These are phyloP conservation scores for Tipula unca DNA, from an alignment of 2,888 invertebrate species.

Conservation along the genomic window DNA sequence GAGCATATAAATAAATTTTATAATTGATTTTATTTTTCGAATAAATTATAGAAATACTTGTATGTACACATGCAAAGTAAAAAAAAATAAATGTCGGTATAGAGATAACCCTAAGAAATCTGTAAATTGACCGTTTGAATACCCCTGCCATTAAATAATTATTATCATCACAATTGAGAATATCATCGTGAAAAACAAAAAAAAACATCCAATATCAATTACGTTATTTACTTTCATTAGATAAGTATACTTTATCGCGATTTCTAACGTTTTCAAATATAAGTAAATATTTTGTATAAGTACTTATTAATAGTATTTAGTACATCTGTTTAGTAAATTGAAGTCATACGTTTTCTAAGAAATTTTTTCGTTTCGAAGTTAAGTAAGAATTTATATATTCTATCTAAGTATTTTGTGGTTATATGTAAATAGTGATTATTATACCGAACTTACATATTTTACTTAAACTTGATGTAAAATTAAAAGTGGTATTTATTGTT, in stretches of 20 bases:
- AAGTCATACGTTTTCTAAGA: background rate
- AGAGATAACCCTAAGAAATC: background rate
- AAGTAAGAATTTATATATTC: background rate
- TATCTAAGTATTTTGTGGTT: background rate
- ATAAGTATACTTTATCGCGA: background rate
- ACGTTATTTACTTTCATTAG: background rate
- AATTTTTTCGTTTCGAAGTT: background rate
- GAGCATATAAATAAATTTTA: background rate
- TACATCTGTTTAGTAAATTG: background rate
- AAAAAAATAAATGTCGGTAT: no score
- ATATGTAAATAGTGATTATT: background rate
- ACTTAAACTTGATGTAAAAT: background rate
- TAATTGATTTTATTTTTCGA: background rate
- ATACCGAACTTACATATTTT: background rate
- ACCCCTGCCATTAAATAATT: background rate
- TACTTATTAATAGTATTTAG: background rate
- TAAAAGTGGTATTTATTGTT: background rate
- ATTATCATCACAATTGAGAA: background rate
- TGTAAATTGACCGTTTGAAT: background rate
- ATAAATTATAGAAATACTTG: background rate
- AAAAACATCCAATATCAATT: background rate
- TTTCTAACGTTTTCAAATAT: background rate
- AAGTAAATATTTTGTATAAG: background rate
- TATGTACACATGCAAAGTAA: background rate
- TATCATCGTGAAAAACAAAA: background rate